These are phyloP conservation scores for Cheilosia vernalis DNA, from an alignment of 2,888 invertebrate species.

Conservation along the genomic window DNA sequence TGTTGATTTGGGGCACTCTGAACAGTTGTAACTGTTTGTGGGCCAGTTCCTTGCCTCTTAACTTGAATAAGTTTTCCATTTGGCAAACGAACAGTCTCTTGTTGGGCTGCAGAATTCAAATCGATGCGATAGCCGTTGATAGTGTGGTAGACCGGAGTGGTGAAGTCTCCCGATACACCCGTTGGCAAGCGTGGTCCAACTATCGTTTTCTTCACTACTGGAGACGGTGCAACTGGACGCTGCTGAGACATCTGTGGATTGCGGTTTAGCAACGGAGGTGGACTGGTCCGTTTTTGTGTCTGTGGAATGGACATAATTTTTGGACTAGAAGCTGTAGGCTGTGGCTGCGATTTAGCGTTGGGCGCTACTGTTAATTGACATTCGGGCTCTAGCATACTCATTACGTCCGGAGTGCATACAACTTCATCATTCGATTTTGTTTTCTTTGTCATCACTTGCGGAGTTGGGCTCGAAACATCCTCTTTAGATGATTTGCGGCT, in stretches of 20 bases:
- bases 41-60: slow-evolving; percentile 80
- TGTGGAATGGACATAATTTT: slow-evolving; percentile 77
- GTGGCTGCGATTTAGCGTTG: slow-evolving; percentile 75
- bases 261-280: slow-evolving; percentile 81
- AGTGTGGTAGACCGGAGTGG: slow-evolving; percentile 82
- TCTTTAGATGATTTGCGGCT: slow-evolving; percentile 59
- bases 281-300: slow-evolving; percentile 48
- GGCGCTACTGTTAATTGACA: slow-evolving; percentile 80
- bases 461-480: slow-evolving; percentile 68
- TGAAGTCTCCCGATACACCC: slow-evolving; percentile 75
- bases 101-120: slow-evolving; percentile 83
- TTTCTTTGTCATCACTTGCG: slow-evolving; percentile 77
- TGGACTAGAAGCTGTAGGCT: slow-evolving; percentile 76
- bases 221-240: slow-evolving; percentile 76
- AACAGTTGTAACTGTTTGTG: slow-evolving; percentile 52
- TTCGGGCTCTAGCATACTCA: slow-evolving; percentile 82
- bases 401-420: slow-evolving; percentile 86
- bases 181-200: slow-evolving; percentile 77
- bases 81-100: slow-evolving; percentile 83
- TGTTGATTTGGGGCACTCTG: slow-evolving; percentile 49
- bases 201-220: slow-evolving; percentile 79
- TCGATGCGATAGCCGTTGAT: slow-evolving; percentile 83
- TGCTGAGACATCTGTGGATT: slow-evolving; percentile 79
- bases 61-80: slow-evolving; percentile 83
- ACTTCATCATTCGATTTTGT: slow-evolving; percentile 83